Base-by-base conservation (phyloP, 2,113 vertebrate genomes). In the Vulpes ferrilata region DNA sequence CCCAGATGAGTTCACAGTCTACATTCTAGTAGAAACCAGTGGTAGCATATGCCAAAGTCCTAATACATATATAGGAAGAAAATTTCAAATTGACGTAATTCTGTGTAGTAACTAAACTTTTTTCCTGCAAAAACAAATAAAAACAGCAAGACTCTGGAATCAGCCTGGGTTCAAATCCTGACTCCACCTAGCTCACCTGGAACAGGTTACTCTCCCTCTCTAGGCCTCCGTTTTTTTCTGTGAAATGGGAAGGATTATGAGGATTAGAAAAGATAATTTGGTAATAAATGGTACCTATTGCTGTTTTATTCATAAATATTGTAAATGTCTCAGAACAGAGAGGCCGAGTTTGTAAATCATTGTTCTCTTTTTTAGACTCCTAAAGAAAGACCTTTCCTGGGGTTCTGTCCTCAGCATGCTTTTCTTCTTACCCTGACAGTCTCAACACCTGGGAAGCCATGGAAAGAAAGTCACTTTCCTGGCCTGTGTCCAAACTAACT, bases 371-470 rank as follows among this genome's bases (percentile, higher is more conserved):
- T 96, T 90, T 78, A 78, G 27, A 7, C 11, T 7, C 76, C 12
- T 20, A 65, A 90, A 83, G 79, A 43, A 90, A 94, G 78, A 59
- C 20, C 38, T 95, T 95, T 90, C 73, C n/a, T 88, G 51, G 69
- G 9, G 0, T 86, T 81, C 67, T 97, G 10, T 82, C 27, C 71
- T 85, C 25, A 74, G 48, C 60, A 38, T 0, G 62, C 62, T 82
- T 81, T 90, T 67, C 57, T 82, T 90, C 30, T 90, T 55, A 55
- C 9, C 30, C 48, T 51, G 11, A 71, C 25, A 69, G 11, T 13
- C 57, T 88, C 60, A 71, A 15, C 51, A 53, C 57, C 59, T 81
- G 19, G 53, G 86, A 19, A 93, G 35, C 81, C 73, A 19, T 65
- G 48, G 71, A 69, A 87, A 86, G 73, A 90, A 96, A 87, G 65